Base-by-base conservation (phyloP, 2,888 invertebrate species). In the Augochlorella aurata region DNA sequence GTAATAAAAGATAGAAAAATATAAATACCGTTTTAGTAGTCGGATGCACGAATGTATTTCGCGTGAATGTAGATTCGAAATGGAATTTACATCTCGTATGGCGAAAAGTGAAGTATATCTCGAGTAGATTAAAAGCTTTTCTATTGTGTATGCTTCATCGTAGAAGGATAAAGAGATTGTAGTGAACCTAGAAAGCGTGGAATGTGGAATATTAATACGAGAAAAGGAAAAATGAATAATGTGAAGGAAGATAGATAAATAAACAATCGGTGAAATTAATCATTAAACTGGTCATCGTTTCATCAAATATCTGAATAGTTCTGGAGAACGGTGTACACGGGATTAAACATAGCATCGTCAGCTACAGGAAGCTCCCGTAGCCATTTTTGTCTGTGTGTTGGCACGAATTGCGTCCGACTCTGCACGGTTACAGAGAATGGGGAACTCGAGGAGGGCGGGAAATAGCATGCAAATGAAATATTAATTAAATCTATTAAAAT, bases 391-490 rank as follows among this genome's bases (percentile, higher is more conserved):
- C 68, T 49, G 50, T n/a, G 84, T 74, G 73, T 78, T 84, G 66
- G 75, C 81, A 50, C 63, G 52, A 74, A 75, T 72, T 73, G 77
- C 29, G 76, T 77, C 69, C 49, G 69, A 70, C 29, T 71, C 47
- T 29, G 52, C 85, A 67, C 79, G 73, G 81, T 85, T 81, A 63
- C 74, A 61, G 71, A 79, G 77, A 72, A 81, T 69, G 77, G 80
- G 75, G 77, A 76, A 77, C 78, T 82, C 76, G 75, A 21, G 74
- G 76, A 85, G 85, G 87, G 80, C 82, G 89, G 86, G 90, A 87
- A 91, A 91, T 91, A 91, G 89, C 89, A 90, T 92, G 90, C 89
- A 91, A 92, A 91, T 91, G 91, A 91, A 91, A 91, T 92, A 91
- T 92, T 92, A 92, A 92, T 92, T 92, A 91, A 91, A 91, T 90